A percentile compares a stretch with the other conserved stretches of the same genome.
Conservation (phyloP, 2,113 vertebrate genomes). For the Prochilodus magdalenae region DNA sequence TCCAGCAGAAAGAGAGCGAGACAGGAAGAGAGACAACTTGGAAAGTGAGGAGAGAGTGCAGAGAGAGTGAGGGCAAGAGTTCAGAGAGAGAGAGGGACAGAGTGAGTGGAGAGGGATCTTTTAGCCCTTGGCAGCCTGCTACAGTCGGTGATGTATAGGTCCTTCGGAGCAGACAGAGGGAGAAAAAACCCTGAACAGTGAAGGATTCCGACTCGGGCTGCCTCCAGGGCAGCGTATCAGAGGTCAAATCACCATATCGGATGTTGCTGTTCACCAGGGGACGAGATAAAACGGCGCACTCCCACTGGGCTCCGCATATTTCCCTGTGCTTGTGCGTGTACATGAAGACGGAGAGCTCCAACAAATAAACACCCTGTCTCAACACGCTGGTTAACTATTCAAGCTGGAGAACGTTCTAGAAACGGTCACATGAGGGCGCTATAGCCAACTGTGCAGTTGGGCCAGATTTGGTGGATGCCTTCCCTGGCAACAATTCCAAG, state of each 20-base stretch:
- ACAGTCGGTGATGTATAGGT: slow-evolving; percentile 40
- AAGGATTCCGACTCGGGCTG: slow-evolving; percentile 60
- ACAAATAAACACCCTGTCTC: no score
- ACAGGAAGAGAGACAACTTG: background rate
- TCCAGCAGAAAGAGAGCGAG: slow-evolving; percentile 36
- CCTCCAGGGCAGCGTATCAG: slow-evolving; percentile 71
- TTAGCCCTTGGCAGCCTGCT: slow-evolving; percentile 41
- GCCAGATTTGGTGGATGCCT: no score
- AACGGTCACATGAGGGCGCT: no score
- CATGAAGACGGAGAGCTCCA: background rate
- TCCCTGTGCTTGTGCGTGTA: background rate
- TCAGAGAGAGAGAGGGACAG: background rate
- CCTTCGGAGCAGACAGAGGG: slow-evolving; percentile 50
- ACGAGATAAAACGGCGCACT: slow-evolving; percentile 64
- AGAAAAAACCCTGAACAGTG: slow-evolving; percentile 51
- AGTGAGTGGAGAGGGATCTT: slow-evolving; percentile 39
- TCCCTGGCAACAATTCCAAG: no score
- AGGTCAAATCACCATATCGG: slow-evolving; percentile 78
- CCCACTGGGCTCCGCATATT: slow-evolving; percentile 24
- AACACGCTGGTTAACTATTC: no score
- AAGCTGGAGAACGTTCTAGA: no score
- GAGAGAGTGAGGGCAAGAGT: background rate
- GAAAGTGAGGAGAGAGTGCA: slow-evolving; percentile 7
- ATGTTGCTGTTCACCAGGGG: slow-evolving; percentile 74
- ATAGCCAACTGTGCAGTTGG: no score